A percentile compares a stretch with the other conserved stretches of the same genome.
These are phyloP conservation scores for Hypercompe scribonia DNA, from an alignment of 2,888 invertebrate genomes.

Conservation along the genomic window DNA sequence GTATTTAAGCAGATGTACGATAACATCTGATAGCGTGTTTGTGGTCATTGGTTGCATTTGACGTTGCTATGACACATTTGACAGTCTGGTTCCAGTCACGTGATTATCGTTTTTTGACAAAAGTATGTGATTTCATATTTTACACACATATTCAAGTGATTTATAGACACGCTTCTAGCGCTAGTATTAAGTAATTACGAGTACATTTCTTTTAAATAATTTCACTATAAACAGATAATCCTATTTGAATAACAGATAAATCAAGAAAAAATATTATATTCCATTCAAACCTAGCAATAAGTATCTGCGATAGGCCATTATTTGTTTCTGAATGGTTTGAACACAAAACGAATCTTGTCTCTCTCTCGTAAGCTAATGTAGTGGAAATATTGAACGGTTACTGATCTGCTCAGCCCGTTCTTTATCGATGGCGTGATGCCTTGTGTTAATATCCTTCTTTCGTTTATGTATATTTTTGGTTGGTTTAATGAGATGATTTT, in stretches of 20 bases:
- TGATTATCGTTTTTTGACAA: too few species aligned
- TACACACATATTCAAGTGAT: too few species aligned
- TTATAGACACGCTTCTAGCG: too few species aligned
- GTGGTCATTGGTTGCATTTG: too few species aligned
- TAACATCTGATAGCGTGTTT: too few species aligned
- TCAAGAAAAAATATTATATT: constrained; percentile 16
- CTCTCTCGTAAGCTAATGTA: constrained; percentile 35
- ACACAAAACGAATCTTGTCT: constrained; percentile 30
- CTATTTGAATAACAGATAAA: background rate
- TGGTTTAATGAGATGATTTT: background rate
- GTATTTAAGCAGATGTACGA: too few species aligned
- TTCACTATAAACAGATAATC: background rate
- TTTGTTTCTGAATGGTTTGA: constrained; percentile 32
- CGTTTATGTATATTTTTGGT: constrained; percentile 36
- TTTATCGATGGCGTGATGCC: constrained; percentile 36
- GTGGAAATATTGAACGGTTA: constrained; percentile 42
- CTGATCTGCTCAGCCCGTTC: constrained; percentile 35
- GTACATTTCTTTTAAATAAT: background rate
- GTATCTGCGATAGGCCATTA: constrained; percentile 16
- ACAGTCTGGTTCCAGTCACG: background rate
- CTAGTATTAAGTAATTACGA: too few species aligned
- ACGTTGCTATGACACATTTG: too few species aligned
- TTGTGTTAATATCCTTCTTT: constrained; percentile 32
- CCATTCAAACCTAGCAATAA: constrained; percentile 13
- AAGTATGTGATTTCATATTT: too few species aligned